Evolutionary conservation across 2,113 vertebrate genomes (phyloP), one percentile per base, ranked within the genome.

Genomic region (Oncorhynchus masou): DNA sequence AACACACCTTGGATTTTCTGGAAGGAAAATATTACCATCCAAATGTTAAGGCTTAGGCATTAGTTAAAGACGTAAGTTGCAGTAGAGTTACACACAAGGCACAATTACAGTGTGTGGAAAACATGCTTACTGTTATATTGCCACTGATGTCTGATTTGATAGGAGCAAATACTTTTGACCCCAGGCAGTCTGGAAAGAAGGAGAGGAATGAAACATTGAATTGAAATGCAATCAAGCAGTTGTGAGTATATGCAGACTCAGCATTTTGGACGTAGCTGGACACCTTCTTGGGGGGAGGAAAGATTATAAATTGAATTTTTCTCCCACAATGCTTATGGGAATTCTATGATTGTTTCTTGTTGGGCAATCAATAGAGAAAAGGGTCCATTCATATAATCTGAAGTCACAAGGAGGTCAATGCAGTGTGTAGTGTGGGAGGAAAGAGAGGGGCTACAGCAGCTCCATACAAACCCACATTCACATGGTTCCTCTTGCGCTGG

Each of bases 1-100:
- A 98, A 98, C 13, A 98, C 96, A 0, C 87, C 93, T 70, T 89
- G 93, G 86, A 99, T 97, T 95, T 98, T 98, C 98, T 99, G 68
- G 22, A 75, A 49, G 68, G 45, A 49, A 12, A 70, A 70, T 22
- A 25, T 4, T 8, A n/a, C 5, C 13, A 27, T 13, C 13, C 64
- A 27, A 66, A 25, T 24, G 13, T 24, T 2, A 8, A 7, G 16
- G 19, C 54, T 57, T 19, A 57, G 54, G 19, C 54, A 15, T 62
- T 62, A 22, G 20, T 62, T 22, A 20, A 5, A 22, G n/a, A 16
- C 59, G 22, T 16, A 62, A 62, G n/a, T 62, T n/a, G 59, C n/a
- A 22, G 59, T 22, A 22, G 59, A 8, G 12, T 60, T 20, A 20
- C 12, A 19, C 20, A n/a, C n/a, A 60, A n/a, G n/a, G 15, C 59